Evolutionary conservation across 1,140 invertebrate species (phyloP), one percentile per base, ranked within the genome.

Genomic region (Drosophila seguyi): DNA sequence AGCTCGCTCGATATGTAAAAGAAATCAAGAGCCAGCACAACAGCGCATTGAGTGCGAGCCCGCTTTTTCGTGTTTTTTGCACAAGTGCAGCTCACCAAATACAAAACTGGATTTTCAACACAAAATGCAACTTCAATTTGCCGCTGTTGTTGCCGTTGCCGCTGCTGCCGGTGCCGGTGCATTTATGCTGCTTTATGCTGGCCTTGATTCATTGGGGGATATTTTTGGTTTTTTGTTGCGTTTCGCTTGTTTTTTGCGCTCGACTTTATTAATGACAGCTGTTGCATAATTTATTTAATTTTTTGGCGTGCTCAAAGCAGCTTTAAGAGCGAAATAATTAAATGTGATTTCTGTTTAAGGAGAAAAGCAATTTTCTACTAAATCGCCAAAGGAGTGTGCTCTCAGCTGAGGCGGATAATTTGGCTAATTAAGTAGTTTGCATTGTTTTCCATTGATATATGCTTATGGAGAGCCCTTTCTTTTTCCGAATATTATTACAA

Each of bases 281-380:
- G 86, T 85, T 88, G 85, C 85, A 88, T 90, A 88, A 88, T 88
- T 88, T 88, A 90, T 85, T 87, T 87, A 73, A 83, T 79, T 87
- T 85, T 81, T 85, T 85, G 81, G 80, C 69, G 47, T 53, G 75
- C 61, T 82, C 59, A 65, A 42, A 55, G 45, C 62, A 47, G 52
- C 77, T 74, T 85, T 85, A 39, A 69, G 58, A 77, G 73, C 27
- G 59, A 85, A 84, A 85, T 81, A 85, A 85, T 85, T 81, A 86
- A 85, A 78, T 77, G 62, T 50, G 62, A 69, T 61, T 78, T 77
- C 62, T 56, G 73, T 63, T 81, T 67, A 74, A 63, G 61, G 72
- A 38, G 42, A 61, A 34, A 73, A 73, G 41, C 76, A 80, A 72
- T 80, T 80, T 73, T 68, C 81, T 65, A 62, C 41, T 44, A 42